phyloP scores from a whole-genome alignment of 2,888 invertebrate species.

The Tetropium fuscum region DNA sequence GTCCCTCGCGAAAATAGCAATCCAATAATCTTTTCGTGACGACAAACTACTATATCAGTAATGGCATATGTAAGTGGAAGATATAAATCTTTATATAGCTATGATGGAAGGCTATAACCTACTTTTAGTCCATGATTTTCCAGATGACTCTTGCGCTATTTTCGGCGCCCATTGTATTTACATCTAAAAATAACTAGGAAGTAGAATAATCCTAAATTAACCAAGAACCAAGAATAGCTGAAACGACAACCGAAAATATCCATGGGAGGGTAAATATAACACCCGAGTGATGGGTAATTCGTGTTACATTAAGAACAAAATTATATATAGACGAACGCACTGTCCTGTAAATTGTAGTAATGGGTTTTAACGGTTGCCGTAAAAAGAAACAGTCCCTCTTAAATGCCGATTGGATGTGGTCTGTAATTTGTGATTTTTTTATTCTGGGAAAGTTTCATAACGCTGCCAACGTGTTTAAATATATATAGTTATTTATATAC shows the following conservation, averaged over 20 bases:
- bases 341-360: conserved; percentile 13
- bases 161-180: no score
- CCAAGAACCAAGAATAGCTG: conserved; percentile 12
- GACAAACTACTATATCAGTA: no score
- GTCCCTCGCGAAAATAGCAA: no score
- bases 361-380: conserved; percentile 11
- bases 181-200: conserved; percentile 17
- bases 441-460: neutral
- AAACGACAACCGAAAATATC: conserved; percentile 22
- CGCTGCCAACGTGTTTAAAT: neutral
- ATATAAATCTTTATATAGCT: no score
- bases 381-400: neutral
- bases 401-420: conserved; percentile 5
- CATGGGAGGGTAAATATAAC: conserved; percentile 19
- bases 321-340: conserved; percentile 3
- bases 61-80: no score
- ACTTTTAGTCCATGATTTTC: no score
- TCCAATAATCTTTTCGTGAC: no score
- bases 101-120: no score
- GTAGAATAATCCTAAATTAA: conserved; percentile 13
- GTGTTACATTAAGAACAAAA: conserved; percentile 6
- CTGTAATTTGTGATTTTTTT: neutral
- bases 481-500: no score
- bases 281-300: conserved; percentile 15
- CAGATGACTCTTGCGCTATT: no score